These are phyloP conservation scores for Papilio polyxenes DNA, from an alignment of 1,140 invertebrate genomes.

Conservation along the genomic window DNA sequence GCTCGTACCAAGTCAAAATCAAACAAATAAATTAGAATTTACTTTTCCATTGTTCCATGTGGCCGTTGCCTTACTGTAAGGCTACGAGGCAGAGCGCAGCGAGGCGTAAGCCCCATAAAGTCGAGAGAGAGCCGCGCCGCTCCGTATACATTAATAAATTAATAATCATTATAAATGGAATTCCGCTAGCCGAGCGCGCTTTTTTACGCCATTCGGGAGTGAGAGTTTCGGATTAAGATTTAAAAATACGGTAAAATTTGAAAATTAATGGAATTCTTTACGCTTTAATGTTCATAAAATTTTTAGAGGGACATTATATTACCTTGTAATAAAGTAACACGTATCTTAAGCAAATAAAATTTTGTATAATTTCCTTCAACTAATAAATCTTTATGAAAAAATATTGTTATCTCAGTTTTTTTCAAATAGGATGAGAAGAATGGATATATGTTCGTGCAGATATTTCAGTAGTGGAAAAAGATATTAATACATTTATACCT, in stretches of 20 bases:
- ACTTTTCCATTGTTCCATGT: conserved; percentile 13
- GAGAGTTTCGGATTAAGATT: conserved; percentile 59
- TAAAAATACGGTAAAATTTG: conserved; percentile 29
- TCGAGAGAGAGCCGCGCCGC: conserved; percentile 62
- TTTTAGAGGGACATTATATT: not conserved
- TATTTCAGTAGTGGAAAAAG: too few relatives aligned
- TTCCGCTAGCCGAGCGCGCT: conserved; percentile 62
- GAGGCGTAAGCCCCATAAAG: conserved; percentile 65
- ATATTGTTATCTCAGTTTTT: too few relatives aligned
- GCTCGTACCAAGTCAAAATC: too few relatives aligned
- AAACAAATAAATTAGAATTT: not conserved
- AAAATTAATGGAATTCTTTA: conserved; percentile 26
- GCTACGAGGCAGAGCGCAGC: conserved; percentile 51
- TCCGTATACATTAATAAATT: conserved; percentile 78
- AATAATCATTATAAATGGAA: conserved; percentile 75
- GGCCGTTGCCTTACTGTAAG: conserved; percentile 37
- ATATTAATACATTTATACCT: not conserved
- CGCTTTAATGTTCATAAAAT: not conserved
- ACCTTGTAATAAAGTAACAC: not conserved
- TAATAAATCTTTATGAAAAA: too few relatives aligned
- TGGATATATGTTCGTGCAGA: too few relatives aligned
- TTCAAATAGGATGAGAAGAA: too few relatives aligned
- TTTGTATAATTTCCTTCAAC: not conserved
- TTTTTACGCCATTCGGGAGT: conserved; percentile 49
- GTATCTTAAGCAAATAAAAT: not conserved